Evolutionary conservation across 2,113 vertebrate genomes (phyloP).

Genomic region (Trinectes maculatus): DNA sequence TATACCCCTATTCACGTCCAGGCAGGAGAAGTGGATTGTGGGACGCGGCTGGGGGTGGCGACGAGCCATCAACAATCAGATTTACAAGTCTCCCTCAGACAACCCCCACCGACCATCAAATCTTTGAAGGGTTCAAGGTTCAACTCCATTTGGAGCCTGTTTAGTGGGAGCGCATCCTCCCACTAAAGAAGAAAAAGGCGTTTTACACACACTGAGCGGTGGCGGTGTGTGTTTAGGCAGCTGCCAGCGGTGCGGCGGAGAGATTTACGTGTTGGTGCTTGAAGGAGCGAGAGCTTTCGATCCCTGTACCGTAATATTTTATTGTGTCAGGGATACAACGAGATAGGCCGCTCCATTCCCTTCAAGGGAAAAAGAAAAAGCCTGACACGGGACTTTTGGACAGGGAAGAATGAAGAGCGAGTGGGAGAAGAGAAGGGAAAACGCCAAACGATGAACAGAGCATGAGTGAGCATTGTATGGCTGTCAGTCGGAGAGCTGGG

Average conservation of each 20-base stretch:
- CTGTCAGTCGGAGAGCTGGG: slow-evolving; percentile 46
- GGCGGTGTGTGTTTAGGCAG: slow-evolving; percentile 50
- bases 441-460: slow-evolving; percentile 27
- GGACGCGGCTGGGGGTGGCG: slow-evolving; percentile 32
- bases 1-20: slow-evolving; percentile 64
- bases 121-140: slow-evolving; percentile 72
- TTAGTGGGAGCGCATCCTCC: slow-evolving; percentile 48
- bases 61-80: slow-evolving; percentile 65
- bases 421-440: slow-evolving; percentile 5
- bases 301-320: slow-evolving; percentile 59
- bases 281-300: slow-evolving; percentile 60
- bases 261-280: slow-evolving; percentile 67
- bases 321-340: slow-evolving; percentile 63
- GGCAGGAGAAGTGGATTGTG: slow-evolving; percentile 37
- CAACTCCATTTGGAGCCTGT: slow-evolving; percentile 62
- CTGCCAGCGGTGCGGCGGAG: slow-evolving; percentile 37
- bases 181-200: background rate
- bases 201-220: slow-evolving; percentile 40
- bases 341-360: slow-evolving; percentile 48
- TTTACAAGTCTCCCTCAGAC: slow-evolving; percentile 67
- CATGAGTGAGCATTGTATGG: slow-evolving; percentile 48
- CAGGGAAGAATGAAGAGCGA: slow-evolving; percentile 20
- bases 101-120: slow-evolving; percentile 35
- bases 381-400: slow-evolving; percentile 53
- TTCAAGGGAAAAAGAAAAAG: slow-evolving; percentile 56